These are phyloP conservation scores for Scylla paramamosain DNA, from an alignment of 1,140 invertebrate genomes.

Conservation along the genomic window DNA sequence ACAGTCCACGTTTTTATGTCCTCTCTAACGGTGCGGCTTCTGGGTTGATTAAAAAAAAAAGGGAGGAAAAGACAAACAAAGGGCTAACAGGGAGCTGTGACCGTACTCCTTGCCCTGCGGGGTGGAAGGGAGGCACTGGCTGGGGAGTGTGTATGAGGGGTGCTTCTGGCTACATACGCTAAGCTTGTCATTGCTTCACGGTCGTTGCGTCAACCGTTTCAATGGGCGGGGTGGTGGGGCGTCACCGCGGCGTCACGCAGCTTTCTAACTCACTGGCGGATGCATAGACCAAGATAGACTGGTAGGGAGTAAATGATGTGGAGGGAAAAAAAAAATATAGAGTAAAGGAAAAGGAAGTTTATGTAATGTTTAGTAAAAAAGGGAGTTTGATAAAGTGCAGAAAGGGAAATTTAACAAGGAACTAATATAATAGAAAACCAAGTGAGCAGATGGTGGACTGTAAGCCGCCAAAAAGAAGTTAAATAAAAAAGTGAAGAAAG, in stretches of 20 bases:
- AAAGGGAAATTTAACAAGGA: too few relatives aligned
- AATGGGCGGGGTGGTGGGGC: neutral
- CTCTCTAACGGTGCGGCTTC: too few relatives aligned
- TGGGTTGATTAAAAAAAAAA: too few relatives aligned
- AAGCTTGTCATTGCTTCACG: neutral
- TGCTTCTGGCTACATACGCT: neutral
- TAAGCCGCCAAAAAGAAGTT: too few relatives aligned
- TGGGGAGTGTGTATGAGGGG: neutral
- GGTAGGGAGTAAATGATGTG: neutral
- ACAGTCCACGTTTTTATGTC: too few relatives aligned
- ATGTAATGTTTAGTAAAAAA: neutral
- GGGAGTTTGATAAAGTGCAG: too few relatives aligned
- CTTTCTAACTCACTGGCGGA: neutral
- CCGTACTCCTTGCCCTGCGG: neutral
- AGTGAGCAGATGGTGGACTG: too few relatives aligned
- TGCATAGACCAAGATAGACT: neutral
- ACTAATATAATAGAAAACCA: too few relatives aligned
- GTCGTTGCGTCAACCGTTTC: neutral
- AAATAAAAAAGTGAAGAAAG: too few relatives aligned
- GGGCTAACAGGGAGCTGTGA: neutral
- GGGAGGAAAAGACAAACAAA: too few relatives aligned
- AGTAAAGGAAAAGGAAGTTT: neutral
- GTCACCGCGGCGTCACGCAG: neutral
- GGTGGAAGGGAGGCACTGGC: neutral
- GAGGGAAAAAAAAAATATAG: neutral